Conservation (phyloP, 2,888 invertebrate genomes). For the Athalia rosae region DNA sequence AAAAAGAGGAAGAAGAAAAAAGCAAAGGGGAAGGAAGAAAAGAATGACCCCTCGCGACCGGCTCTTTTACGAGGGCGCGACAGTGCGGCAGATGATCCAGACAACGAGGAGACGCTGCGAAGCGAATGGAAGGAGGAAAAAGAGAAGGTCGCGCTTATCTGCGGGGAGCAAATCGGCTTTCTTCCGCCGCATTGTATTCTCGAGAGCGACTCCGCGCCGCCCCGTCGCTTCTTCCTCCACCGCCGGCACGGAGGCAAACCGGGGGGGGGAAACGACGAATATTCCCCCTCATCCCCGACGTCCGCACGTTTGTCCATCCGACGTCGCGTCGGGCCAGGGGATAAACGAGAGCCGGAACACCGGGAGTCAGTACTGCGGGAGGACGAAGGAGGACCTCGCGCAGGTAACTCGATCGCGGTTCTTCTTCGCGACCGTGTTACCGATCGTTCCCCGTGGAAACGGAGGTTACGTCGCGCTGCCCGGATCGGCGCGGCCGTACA, state of each 20-base stretch:
- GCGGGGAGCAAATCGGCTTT: slow-evolving; percentile 53
- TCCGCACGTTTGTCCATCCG: slow-evolving; percentile 37
- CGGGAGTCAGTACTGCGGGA: too few species aligned
- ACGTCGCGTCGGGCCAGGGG: slow-evolving; percentile 6
- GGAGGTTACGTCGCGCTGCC: too few species aligned
- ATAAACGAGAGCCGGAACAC: too few species aligned
- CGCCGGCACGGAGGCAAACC: neutral
- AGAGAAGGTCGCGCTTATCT: slow-evolving; percentile 45
- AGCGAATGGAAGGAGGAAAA: slow-evolving; percentile 1
- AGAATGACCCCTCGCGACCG: slow-evolving; percentile 22
- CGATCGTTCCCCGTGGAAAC: slow-evolving; percentile 7
- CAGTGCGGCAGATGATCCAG: slow-evolving; percentile 32
- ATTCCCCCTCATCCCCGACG: neutral
- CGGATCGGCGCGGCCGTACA: slow-evolving; percentile 33
- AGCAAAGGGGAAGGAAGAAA: neutral
- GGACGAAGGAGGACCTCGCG: too few species aligned
- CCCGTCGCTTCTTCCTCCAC: slow-evolving; percentile 47
- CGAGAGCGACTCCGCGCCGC: slow-evolving; percentile 42
- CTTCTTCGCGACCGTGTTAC: neutral
- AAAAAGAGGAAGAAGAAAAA: too few species aligned
- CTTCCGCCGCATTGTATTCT: slow-evolving; percentile 53
- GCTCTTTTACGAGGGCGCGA: slow-evolving; percentile 42
- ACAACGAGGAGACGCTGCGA: slow-evolving; percentile 35
- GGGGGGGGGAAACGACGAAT: slow-evolving; percentile 9
- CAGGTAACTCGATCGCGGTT: neutral